Base-by-base conservation (phyloP, 2,113 vertebrate species). In the Lipophrys pholis region DNA sequence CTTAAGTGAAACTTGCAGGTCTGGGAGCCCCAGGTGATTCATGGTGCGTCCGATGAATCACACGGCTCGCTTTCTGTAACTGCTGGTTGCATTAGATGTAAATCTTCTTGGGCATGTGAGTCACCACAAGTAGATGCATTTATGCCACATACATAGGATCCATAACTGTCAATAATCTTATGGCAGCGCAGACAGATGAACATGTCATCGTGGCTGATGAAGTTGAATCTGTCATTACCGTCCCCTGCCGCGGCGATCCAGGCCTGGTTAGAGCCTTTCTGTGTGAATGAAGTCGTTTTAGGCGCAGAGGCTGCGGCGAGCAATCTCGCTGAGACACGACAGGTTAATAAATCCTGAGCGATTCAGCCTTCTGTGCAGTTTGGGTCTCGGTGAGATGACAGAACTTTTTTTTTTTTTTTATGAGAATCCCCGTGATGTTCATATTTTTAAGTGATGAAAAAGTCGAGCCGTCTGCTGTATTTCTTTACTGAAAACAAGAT, bases 291-390 rank as follows among this genome's bases (percentile, higher is more conserved):
- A 54, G 63, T 17, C 53, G 45, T 72, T 79, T n/a, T 48, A 40
- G 60, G 46, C 30, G 62, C 6, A 53, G 69, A 62, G 39, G 35
- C 8, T 43, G 70, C 61, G 41, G 50, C 35, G 0, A 56, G 80
- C 69, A 78, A 80, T 83, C 67, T 71, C 48, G 36, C 42, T 53
- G 67, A 80, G 35, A 61, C 58, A 80, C 42, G 63, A 81, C 81
- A 66, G 74, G 75, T 76, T 76, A 57, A 86, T 89, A 86, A 89
- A 89, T 81, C 42, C 14, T 72, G 11, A 51, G 82, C 76, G 38
- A 60, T 83, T 79, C 78, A 77, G 84, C 76, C 40, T 68, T 5
- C 58, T 50, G 58, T 81, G 82, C 82, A 78, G 61, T 85, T 84
- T 86, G 78, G 70, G 66, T 76, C 69, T 74, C 46, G 8, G 11